Conservation (phyloP, 2,888 invertebrate genomes). For the Molanna angustata region DNA sequence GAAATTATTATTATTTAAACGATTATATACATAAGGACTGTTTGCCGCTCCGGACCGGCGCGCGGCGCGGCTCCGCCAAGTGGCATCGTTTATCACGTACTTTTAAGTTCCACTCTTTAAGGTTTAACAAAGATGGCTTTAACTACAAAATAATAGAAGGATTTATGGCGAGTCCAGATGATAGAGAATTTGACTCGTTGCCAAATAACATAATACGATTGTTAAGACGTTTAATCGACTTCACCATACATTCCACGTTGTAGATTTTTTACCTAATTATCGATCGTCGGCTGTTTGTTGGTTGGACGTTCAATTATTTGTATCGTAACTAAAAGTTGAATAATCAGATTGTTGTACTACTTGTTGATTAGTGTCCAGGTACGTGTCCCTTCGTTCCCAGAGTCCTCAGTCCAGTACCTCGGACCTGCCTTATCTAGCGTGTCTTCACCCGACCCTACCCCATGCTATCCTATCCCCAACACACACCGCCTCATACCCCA, state of each 20-base stretch:
- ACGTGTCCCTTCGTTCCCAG: conserved; percentile 13
- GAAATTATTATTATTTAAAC: conserved; percentile 28
- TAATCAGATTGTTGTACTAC: conserved; percentile 31
- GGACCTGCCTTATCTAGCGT: conserved; percentile 28
- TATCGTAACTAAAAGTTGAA: conserved; percentile 30
- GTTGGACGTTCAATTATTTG: conserved; percentile 34
- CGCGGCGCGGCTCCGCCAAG: conserved; percentile 10
- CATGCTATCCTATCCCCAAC: conserved; percentile 7
- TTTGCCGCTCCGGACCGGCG: conserved; percentile 13
- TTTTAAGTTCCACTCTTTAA: conserved; percentile 30
- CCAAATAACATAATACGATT: conserved; percentile 47
- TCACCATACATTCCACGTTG: conserved; percentile 45
- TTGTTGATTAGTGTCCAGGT: conserved; percentile 27
- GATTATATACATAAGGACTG: conserved; percentile 18
- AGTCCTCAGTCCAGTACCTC: conserved; percentile 3
- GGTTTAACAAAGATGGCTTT: conserved; percentile 36
- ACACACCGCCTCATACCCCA: conserved; percentile 1
- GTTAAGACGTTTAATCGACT: conserved; percentile 42
- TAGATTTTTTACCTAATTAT: conserved; percentile 34
- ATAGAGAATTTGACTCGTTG: conserved; percentile 39
- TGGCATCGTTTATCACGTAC: conserved; percentile 29
- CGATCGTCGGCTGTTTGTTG: conserved; percentile 34
- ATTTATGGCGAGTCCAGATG: conserved; percentile 32
- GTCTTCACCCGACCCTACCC: conserved; percentile 17
- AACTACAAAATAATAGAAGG: conserved; percentile 35